These are phyloP conservation scores for Puffinus mauretanicus DNA, from an alignment of 2,113 vertebrate species.

Conservation along the genomic window DNA sequence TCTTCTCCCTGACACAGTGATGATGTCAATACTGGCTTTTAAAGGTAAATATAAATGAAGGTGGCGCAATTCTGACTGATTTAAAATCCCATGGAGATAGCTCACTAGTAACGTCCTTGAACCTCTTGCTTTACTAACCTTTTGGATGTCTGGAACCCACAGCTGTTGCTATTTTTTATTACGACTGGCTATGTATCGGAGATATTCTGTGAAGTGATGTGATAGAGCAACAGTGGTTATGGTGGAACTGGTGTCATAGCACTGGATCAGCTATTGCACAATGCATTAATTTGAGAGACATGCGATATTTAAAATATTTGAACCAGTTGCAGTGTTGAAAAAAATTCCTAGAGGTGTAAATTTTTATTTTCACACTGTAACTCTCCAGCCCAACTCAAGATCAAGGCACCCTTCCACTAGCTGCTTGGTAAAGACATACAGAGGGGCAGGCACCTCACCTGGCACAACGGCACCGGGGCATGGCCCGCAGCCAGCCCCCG, in stretches of 20 bases:
- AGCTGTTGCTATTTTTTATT: neutral
- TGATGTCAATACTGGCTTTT: neutral
- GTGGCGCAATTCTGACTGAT: neutral
- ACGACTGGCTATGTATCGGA: neutral
- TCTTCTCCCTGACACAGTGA: neutral
- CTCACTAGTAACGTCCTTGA: neutral
- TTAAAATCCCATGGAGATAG: neutral
- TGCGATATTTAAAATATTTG: neutral
- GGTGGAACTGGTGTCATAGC: neutral
- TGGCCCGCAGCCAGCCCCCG: rapidly evolving
- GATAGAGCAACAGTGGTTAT: neutral
- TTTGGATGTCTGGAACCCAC: neutral
- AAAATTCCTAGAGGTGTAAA: neutral
- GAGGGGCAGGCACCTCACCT: neutral
- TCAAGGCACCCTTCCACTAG: neutral
- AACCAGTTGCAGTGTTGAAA: neutral
- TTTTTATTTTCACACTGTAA: neutral
- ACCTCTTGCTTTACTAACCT: neutral
- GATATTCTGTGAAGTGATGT: neutral
- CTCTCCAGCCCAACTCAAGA: neutral
- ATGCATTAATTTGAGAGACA: neutral
- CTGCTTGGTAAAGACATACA: neutral
- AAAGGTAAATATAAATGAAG: neutral
- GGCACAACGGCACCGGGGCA: neutral
- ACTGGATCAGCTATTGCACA: neutral